Conservation (phyloP, 2,113 vertebrate species). For the Plestiodon gilberti region DNA sequence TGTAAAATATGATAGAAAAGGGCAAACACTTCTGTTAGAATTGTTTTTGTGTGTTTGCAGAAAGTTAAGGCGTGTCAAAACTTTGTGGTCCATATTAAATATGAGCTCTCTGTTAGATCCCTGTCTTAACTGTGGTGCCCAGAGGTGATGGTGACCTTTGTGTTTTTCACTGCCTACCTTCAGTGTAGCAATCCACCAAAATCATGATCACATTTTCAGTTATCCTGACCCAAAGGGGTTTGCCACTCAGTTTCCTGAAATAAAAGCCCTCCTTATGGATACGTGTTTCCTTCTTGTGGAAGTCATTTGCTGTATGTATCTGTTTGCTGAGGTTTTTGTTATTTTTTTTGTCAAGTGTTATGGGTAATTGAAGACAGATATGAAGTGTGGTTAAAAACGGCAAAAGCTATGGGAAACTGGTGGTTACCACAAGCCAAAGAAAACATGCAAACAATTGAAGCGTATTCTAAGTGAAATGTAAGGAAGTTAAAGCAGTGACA, state of each 20-base stretch:
- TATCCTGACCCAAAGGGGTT: neutral
- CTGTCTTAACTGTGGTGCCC: neutral
- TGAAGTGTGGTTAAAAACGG: neutral
- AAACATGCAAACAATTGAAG: neutral
- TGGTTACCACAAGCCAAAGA: neutral
- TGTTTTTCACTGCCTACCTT: neutral
- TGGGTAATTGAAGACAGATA: neutral
- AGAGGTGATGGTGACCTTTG: neutral
- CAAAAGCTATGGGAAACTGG: neutral
- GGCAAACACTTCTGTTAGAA: neutral
- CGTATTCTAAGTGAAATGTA: neutral
- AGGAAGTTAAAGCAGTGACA: neutral
- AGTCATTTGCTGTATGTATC: neutral
- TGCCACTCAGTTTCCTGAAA: neutral
- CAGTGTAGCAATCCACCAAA: neutral
- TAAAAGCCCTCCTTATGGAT: neutral
- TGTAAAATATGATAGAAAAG: neutral
- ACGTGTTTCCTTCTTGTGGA: neutral
- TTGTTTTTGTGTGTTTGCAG: neutral
- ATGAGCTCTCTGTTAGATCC: neutral
- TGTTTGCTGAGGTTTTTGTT: neutral
- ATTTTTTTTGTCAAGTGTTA: neutral
- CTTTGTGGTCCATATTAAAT: neutral
- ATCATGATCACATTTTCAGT: neutral
- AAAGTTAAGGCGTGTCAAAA: neutral